These are phyloP conservation scores for Carassius carassius DNA, from an alignment of 2,113 vertebrate genomes.

Conservation along the genomic window DNA sequence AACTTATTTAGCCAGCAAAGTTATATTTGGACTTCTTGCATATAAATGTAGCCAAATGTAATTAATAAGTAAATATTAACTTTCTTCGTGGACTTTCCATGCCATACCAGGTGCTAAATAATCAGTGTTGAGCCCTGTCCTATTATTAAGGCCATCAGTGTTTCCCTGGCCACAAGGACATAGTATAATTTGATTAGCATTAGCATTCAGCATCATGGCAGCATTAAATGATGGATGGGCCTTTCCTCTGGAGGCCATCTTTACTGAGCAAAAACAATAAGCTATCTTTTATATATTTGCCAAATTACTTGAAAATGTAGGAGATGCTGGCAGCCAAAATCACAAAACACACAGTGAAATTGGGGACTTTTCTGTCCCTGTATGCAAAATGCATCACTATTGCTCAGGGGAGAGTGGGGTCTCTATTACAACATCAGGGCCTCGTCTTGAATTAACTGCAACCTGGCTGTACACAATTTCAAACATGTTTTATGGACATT, in stretches of 20 bases:
- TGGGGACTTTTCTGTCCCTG: conserved; percentile 64
- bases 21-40: conserved; percentile 48
- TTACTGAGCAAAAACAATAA: conserved; percentile 78
- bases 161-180: conserved; percentile 50
- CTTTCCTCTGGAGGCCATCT: conserved; percentile 76
- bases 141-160: conserved; percentile 45
- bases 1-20: conserved; percentile 41
- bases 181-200: conserved; percentile 60
- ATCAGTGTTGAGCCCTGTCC: conserved; percentile 79
- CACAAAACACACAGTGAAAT: conserved; percentile 56
- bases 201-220: conserved; percentile 53
- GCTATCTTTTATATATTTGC: conserved; percentile 83
- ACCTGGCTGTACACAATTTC: conserved; percentile 63
- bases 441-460: conserved; percentile 62
- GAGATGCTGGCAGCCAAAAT: conserved; percentile 81
- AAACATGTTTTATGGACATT: conserved; percentile 43
- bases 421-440: conserved; percentile 41
- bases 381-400: conserved; percentile 73
- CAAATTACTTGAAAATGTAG: conserved; percentile 84
- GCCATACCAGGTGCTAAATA: conserved; percentile 78
- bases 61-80: conserved; percentile 67
- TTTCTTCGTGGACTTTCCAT: conserved; percentile 74
- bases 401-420: conserved; percentile 70
- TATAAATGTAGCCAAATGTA: conserved; percentile 76
- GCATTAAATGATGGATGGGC: conserved; percentile 55